Evolutionary conservation across 1,140 invertebrate genomes (phyloP), one percentile per base, ranked within the genome.

Genomic region (Grapholita molesta): DNA sequence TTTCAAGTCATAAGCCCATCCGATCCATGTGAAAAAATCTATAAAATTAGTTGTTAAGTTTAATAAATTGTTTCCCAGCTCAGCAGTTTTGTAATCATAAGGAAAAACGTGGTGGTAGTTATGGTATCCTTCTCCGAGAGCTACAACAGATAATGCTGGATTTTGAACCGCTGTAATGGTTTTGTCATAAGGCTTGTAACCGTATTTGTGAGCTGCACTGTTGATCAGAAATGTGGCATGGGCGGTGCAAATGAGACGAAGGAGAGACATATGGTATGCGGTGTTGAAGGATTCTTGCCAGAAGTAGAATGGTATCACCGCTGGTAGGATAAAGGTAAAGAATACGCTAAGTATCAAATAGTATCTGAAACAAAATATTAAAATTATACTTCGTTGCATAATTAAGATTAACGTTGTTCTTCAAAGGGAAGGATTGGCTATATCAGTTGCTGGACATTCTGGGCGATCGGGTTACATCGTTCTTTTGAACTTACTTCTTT

Each of bases 21-120:
- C 38, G 5, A 42, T 42, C 38, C n/a, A 42, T 0, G 38, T n/a
- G 3, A 42, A 93, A 7, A 85, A 77, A 69, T 94, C 91, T 15
- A 94, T 91, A 42, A 93, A 83, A 1, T 70, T 82, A 1, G 91
- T 92, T n/a, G 92, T 91, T 0, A 81, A 28, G 68, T 94, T 94
- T 2, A 86, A 38, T 3, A 69, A 65, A 68, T 92, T 92, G 61
- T 83, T 87, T 9, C 89, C 90, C 30, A 93, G 75, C 77, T 96
- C 96, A 30, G 94, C 94, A 1, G 94, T 93, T 71, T 93, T 93
- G 81, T 95, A 95, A 85, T 97, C 96, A 84, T 94, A 95, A 0
- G 96, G 96, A 83, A 97, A 97, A 0, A 94, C 93, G 81, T 97
- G 96, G 81, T 97, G 96, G 85, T 96, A 97, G 85, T 96, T 96